phyloP scores from a whole-genome alignment of 2,888 invertebrate species.

The Drosophila infuscata region DNA sequence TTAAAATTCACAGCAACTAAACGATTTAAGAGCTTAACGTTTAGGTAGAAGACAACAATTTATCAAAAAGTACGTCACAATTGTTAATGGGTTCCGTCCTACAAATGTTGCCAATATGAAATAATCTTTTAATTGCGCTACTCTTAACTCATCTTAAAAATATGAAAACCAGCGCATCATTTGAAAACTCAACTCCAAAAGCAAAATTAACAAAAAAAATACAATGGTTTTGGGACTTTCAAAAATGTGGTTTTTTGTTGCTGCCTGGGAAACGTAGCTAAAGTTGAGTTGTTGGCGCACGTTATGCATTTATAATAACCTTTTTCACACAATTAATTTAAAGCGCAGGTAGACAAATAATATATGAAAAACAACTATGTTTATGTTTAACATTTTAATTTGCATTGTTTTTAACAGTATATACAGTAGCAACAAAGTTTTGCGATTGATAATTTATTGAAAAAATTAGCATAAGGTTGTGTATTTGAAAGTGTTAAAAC shows the following conservation, averaged over 20 bases:
- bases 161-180: constrained; percentile 4
- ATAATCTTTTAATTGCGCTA: constrained; percentile 48
- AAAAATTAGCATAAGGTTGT: constrained; percentile 59
- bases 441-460: constrained; percentile 56
- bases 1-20: constrained; percentile 25
- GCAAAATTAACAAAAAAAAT: constrained; percentile 33
- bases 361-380: constrained; percentile 10
- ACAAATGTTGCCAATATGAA: constrained; percentile 55
- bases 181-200: constrained; percentile 42
- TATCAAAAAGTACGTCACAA: constrained; percentile 32
- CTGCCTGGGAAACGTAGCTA: constrained; percentile 48
- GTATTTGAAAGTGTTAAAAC: constrained; percentile 47
- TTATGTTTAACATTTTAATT: constrained; percentile 65
- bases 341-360: constrained; percentile 32
- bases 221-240: constrained; percentile 51
- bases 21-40: constrained; percentile 32
- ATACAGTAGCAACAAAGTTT: constrained; percentile 3
- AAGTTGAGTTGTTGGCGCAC: constrained; percentile 35
- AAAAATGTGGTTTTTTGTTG: constrained; percentile 37
- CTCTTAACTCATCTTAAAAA: constrained; percentile 11
- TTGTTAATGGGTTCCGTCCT: constrained; percentile 20
- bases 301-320: constrained; percentile 65
- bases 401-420: constrained; percentile 29
- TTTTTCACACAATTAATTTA: constrained; percentile 74
- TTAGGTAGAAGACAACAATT: constrained; percentile 4